phyloP scores from a whole-genome alignment of 2,888 invertebrate species.

The Limnephilus lunatus region DNA sequence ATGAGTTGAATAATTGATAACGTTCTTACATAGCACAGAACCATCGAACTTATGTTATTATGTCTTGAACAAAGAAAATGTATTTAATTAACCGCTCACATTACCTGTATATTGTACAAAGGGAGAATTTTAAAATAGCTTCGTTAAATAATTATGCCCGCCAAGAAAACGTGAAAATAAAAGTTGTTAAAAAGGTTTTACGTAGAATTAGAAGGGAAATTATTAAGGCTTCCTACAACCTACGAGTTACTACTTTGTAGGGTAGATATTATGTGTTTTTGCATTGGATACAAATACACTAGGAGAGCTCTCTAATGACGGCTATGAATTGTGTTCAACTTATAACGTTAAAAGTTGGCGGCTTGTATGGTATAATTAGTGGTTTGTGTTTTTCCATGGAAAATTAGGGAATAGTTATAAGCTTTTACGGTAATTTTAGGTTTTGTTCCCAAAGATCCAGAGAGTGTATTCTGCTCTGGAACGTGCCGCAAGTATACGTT shows the following conservation, averaged over 20 bases:
- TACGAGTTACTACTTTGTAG: neutral
- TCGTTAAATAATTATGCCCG: neutral
- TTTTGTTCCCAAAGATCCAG: too few relatives aligned
- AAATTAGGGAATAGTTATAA: too few relatives aligned
- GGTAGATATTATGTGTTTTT: neutral
- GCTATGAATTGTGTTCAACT: too few relatives aligned
- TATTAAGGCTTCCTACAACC: conserved; percentile 5
- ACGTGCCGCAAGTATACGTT: too few relatives aligned
- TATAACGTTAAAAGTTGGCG: too few relatives aligned
- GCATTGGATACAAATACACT: neutral
- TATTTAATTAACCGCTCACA: neutral
- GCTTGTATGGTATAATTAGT: too few relatives aligned
- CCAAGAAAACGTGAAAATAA: neutral
- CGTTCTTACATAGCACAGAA: neutral
- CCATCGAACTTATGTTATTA: neutral
- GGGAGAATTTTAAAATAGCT: neutral
- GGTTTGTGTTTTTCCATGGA: too few relatives aligned
- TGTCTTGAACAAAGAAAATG: neutral
- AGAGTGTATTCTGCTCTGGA: too few relatives aligned
- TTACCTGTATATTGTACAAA: neutral
- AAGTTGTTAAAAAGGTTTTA: neutral
- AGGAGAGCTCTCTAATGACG: neutral
- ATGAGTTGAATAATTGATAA: neutral
- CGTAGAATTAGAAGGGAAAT: neutral
- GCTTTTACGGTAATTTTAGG: too few relatives aligned